Evolutionary conservation across 2,797 vertebrate species (phyloP).

Genomic region (Momotus momota): DNA sequence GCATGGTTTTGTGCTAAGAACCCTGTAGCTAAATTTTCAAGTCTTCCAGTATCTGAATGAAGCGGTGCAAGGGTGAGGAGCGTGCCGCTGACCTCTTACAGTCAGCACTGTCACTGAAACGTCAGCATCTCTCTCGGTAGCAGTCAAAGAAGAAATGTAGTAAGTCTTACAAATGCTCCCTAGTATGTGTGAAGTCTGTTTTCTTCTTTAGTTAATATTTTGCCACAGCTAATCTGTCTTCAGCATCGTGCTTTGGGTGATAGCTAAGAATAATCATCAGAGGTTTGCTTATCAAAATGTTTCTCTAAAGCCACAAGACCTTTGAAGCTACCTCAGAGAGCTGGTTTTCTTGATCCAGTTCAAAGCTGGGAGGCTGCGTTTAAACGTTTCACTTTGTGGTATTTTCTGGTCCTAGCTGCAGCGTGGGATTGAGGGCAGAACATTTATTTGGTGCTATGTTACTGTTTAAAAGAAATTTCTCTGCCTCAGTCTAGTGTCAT

Average conservation of each 20-base stretch:
- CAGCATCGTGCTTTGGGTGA: neutral
- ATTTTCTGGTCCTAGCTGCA: neutral
- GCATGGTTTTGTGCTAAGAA: neutral
- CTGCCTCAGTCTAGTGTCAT: neutral
- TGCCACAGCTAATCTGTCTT: neutral
- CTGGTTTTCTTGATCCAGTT: neutral
- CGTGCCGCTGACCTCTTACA: neutral
- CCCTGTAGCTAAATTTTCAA: neutral
- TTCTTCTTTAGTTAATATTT: neutral
- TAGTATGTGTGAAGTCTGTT: neutral
- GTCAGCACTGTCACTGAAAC: neutral
- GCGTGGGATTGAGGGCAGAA: neutral
- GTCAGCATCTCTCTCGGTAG: neutral
- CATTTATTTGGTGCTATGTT: neutral
- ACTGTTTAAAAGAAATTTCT: neutral
- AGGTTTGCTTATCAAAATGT: neutral
- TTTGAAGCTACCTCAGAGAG: neutral
- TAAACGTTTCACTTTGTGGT: neutral
- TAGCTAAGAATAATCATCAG: neutral
- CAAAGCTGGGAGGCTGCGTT: neutral
- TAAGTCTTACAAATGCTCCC: neutral
- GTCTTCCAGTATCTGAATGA: neutral
- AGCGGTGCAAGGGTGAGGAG: neutral
- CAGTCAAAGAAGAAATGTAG: neutral
- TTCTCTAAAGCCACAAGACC: neutral